Evolutionary conservation across 2,888 invertebrate genomes (phyloP).

Genomic region (Gerris lacustris): DNA sequence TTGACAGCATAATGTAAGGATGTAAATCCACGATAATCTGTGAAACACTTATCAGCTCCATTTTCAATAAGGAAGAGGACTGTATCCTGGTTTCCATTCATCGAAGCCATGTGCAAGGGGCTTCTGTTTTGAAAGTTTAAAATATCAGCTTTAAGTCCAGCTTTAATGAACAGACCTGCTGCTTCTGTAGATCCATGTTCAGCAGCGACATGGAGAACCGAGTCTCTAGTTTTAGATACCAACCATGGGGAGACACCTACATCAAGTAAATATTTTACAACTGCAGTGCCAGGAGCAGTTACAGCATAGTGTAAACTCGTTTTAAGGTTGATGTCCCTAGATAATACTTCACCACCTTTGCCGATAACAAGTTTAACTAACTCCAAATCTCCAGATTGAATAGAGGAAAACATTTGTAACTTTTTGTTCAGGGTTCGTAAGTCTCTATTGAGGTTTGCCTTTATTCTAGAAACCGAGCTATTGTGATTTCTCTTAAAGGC

Average conservation of each 20-base stretch:
- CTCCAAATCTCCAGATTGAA: not conserved
- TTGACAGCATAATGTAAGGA: constrained; percentile 17
- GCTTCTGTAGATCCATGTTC: not conserved
- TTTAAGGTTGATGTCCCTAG: constrained; percentile 17
- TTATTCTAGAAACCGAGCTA: too few species aligned
- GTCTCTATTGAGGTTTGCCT: too few species aligned
- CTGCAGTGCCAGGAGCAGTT: not conserved
- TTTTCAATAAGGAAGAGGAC: not conserved
- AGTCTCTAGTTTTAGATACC: not conserved
- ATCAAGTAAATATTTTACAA: constrained; percentile 2
- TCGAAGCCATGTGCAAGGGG: constrained; percentile 21
- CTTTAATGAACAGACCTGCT: constrained; percentile 12
- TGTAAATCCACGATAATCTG: not conserved
- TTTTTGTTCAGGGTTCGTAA: too few species aligned
- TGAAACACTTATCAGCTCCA: not conserved
- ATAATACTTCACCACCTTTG: not conserved
- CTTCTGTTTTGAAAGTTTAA: constrained; percentile 19
- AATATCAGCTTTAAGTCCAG: constrained; percentile 25
- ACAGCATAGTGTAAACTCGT: not conserved
- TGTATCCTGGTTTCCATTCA: constrained; percentile 13
- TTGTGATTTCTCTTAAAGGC: too few species aligned
- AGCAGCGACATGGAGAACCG: not conserved
- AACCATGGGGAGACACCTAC: not conserved
- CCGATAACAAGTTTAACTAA: not conserved
- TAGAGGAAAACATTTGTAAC: too few species aligned